Percentiles rank a stretch among this genome's conserved stretches.
phyloP scores from a whole-genome alignment of 2,113 vertebrate species.

The Aplodontia rufa region DNA sequence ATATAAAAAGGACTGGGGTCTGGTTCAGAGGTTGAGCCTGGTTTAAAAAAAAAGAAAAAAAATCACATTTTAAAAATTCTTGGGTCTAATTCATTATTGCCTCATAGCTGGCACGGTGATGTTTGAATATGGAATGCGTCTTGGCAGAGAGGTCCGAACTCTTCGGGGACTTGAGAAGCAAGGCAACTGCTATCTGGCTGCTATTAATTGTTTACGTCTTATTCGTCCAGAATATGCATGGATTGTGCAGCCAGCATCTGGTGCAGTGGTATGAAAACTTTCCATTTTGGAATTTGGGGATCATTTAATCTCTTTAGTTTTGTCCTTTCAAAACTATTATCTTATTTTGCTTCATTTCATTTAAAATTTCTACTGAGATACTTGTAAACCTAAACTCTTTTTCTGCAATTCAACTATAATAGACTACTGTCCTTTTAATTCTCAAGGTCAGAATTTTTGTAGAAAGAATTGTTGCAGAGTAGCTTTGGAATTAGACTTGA shows the following conservation, averaged over 20 bases:
- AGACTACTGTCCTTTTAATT: not conserved
- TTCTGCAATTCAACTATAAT: not conserved
- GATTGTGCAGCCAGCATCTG: slow-evolving; percentile 93
- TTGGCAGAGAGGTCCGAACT: slow-evolving; percentile 94
- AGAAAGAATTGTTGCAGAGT: not conserved
- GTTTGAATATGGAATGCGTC: slow-evolving; percentile 96
- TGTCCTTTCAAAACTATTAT: not conserved
- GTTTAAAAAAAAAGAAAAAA: too few species aligned
- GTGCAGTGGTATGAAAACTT: slow-evolving; percentile 86
- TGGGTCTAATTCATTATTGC: not conserved
- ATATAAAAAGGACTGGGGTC: too few species aligned
- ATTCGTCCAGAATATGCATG: slow-evolving; percentile 96
- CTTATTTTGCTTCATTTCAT: slow-evolving; percentile 26
- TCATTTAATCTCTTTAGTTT: not conserved
- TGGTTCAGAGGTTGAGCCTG: too few species aligned
- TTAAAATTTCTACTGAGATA: not conserved
- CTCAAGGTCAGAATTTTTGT: not conserved
- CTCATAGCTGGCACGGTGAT: slow-evolving; percentile 93
- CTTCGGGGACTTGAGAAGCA: slow-evolving; percentile 93
- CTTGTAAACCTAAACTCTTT: not conserved
- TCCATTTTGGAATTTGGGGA: not conserved
- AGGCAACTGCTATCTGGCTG: slow-evolving; percentile 94
- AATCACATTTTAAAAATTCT: not conserved
- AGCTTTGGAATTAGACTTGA: not conserved
- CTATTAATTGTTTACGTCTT: slow-evolving; percentile 94